A percentile compares a stretch with the other conserved stretches of the same genome.
These are phyloP conservation scores for Yoshiicerus persimilis DNA, from an alignment of 1,140 invertebrate species.

Conservation along the genomic window DNA sequence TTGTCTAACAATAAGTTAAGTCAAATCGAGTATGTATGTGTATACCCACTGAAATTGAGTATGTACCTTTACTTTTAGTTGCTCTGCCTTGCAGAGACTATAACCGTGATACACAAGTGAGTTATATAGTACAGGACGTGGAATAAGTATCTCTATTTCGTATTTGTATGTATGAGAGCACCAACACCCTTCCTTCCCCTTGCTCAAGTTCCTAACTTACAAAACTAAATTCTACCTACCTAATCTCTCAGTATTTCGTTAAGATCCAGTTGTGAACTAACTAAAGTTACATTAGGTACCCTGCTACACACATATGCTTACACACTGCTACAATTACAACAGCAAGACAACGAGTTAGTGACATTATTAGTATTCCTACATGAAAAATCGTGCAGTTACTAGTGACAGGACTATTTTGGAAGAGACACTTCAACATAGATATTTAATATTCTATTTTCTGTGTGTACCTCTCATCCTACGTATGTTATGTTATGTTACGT, in stretches of 20 bases:
- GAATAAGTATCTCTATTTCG: not conserved
- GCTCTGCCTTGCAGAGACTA: not conserved
- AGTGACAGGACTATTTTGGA: too few species aligned
- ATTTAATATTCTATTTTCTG: not conserved
- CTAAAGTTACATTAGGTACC: not conserved
- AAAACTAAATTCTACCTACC: not conserved
- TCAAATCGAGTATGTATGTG: not conserved
- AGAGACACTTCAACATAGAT: not conserved
- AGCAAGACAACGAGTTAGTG: not conserved
- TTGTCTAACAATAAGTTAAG: not conserved
- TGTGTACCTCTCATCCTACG: too few species aligned
- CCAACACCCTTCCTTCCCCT: conserved; percentile 17
- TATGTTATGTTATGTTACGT: too few species aligned
- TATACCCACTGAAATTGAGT: not conserved
- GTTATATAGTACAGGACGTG: not conserved
- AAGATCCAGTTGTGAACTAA: not conserved
- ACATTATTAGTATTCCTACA: not conserved
- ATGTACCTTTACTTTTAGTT: not conserved
- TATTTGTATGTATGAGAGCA: not conserved
- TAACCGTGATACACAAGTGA: not conserved
- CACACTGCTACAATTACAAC: not conserved
- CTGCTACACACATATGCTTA: not conserved
- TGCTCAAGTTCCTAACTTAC: not conserved
- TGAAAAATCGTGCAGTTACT: too few species aligned
- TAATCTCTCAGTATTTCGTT: not conserved